phyloP scores from a whole-genome alignment of 2,113 vertebrate species.

The Ceratotherium simum region DNA sequence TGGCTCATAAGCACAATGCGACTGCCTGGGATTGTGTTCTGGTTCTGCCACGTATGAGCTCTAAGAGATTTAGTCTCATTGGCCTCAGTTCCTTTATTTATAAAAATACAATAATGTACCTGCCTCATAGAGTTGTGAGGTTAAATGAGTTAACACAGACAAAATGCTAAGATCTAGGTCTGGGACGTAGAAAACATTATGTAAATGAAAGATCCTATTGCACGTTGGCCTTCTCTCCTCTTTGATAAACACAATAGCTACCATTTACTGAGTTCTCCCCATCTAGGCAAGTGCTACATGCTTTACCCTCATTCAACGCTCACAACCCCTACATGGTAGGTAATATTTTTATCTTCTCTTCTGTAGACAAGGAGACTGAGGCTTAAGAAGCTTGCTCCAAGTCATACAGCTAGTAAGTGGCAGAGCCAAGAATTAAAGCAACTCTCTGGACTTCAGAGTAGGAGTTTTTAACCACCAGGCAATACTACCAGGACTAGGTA shows the following conservation, averaged over 20 bases:
- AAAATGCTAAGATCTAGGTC: neutral
- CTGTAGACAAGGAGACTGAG: neutral
- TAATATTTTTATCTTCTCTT: neutral
- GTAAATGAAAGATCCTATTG: neutral
- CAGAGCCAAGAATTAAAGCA: neutral
- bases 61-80: neutral
- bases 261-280: neutral
- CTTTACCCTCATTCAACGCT: neutral
- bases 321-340: neutral
- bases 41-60: neutral
- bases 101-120: neutral
- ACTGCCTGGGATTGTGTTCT: neutral
- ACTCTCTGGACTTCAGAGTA: neutral
- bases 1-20: neutral
- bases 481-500: neutral
- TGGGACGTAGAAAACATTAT: neutral
- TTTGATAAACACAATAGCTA: no score
- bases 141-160: neutral
- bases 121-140: neutral
- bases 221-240: neutral
- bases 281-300: accelerated
- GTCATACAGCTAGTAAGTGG: neutral
- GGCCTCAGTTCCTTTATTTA: neutral
- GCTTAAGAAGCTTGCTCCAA: neutral
- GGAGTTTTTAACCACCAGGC: accelerated